These are phyloP conservation scores for Myocastor coypus DNA, from an alignment of 2,113 vertebrate species.

Conservation along the genomic window DNA sequence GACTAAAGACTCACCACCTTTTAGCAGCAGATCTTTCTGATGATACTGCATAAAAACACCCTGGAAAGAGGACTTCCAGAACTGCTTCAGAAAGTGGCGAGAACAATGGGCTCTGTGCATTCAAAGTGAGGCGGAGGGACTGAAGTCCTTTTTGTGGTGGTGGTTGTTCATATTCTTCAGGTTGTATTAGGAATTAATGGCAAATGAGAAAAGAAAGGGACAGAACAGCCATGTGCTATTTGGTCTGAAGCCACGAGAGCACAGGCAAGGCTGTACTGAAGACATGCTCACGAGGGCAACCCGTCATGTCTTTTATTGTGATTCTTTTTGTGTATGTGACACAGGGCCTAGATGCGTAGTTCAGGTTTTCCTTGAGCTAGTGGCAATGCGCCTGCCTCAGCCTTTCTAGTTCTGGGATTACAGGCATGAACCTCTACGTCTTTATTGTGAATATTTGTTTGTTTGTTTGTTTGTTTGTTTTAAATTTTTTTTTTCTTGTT, in stretches of 20 bases:
- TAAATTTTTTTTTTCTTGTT: no score
- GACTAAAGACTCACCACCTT: not conserved
- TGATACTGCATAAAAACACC: not conserved
- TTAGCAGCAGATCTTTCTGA: not conserved
- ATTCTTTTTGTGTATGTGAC: not conserved
- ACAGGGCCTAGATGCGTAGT: not conserved
- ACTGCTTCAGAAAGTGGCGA: not conserved
- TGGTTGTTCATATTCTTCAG: no score
- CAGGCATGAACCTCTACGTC: not conserved
- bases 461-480: no score
- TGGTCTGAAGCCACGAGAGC: no score
- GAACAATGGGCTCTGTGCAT: not conserved
- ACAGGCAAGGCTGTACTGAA: no score
- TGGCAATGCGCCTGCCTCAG: not conserved
- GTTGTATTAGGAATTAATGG: no score
- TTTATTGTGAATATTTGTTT: not conserved
- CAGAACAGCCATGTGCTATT: no score
- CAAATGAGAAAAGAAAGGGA: no score
- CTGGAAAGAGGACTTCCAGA: not conserved
- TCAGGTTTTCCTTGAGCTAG: not conserved
- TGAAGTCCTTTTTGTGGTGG: not conserved
- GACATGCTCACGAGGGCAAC: not conserved
- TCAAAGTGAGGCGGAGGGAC: not conserved
- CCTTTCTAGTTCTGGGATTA: not conserved
- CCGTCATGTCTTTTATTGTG: not conserved